These are phyloP conservation scores for Siniperca undulata DNA, from an alignment of 2,797 vertebrate genomes.

Conservation along the genomic window DNA sequence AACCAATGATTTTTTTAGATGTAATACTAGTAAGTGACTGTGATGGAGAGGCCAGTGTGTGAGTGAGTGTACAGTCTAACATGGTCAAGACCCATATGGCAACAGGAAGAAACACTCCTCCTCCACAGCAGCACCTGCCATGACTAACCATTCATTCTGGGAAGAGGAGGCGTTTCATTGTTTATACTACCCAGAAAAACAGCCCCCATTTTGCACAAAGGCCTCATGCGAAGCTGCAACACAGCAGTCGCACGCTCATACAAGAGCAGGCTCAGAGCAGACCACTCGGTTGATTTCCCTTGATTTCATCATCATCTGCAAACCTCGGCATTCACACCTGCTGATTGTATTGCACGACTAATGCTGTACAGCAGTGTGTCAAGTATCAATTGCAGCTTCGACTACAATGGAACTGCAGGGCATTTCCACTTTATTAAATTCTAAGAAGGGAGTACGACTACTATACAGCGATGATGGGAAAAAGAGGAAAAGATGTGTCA, in stretches of 20 bases:
- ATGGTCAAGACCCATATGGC: constrained; percentile 74
- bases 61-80: constrained; percentile 62
- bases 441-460: constrained; percentile 28
- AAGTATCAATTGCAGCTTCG: constrained; percentile 4
- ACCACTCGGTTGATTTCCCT: constrained; percentile 39
- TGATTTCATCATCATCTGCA: constrained; percentile 28
- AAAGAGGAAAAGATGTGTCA: constrained; percentile 33
- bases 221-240: constrained; percentile 57
- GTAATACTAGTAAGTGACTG: constrained; percentile 12
- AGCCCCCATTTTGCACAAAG: constrained; percentile 69
- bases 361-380: background rate
- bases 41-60: constrained; percentile 42
- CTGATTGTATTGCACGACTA: background rate
- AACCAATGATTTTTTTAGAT: constrained; percentile 4
- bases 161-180: constrained; percentile 82
- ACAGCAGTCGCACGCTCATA: constrained; percentile 21
- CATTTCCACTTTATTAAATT: constrained; percentile 22
- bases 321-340: constrained; percentile 19
- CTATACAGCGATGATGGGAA: background rate
- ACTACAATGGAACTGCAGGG: background rate
- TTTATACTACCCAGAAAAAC: constrained; percentile 78
- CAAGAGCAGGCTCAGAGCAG: constrained; percentile 20
- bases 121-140: constrained; percentile 78
- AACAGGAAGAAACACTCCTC: constrained; percentile 80
- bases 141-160: constrained; percentile 85